Conservation (phyloP, 2,797 vertebrate species). For the Danio choprae region DNA sequence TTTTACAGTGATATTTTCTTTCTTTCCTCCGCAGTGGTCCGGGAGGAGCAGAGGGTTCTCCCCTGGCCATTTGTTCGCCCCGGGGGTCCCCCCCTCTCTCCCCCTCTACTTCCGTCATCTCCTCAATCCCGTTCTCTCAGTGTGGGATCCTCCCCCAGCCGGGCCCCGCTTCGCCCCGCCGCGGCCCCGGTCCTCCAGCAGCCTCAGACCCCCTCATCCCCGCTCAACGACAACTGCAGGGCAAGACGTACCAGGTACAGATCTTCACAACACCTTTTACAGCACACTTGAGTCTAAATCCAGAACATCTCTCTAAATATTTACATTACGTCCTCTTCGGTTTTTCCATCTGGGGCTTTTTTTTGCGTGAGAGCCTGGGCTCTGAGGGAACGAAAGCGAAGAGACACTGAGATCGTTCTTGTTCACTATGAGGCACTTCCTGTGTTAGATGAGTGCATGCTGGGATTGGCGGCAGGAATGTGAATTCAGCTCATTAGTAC, state of each 20-base stretch:
- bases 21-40: slow-evolving; percentile 66
- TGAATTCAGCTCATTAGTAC: slow-evolving; percentile 53
- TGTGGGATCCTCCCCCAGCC: slow-evolving; percentile 77
- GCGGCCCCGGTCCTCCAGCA: slow-evolving; percentile 56
- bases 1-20: too few relatives aligned
- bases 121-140: slow-evolving; percentile 74
- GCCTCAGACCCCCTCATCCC: slow-evolving; percentile 66
- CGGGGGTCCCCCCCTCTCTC: slow-evolving; percentile 67
- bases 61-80: slow-evolving; percentile 77
- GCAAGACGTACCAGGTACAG: slow-evolving; percentile 76
- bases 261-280: slow-evolving; percentile 12
- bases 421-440: slow-evolving; percentile 21
- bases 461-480: slow-evolving; percentile 24
- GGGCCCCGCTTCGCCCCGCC: slow-evolving; percentile 56
- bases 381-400: slow-evolving; percentile 27
- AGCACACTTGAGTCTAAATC: slow-evolving; percentile 4
- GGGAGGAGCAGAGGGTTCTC: slow-evolving; percentile 74
- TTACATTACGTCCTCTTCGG: slow-evolving; percentile 13
- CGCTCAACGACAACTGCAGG: slow-evolving; percentile 71
- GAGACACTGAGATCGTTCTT: slow-evolving; percentile 17
- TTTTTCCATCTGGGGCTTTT: slow-evolving; percentile 39
- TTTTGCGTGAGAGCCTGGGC: not conserved
- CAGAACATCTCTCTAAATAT: slow-evolving; percentile 34
- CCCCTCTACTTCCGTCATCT: slow-evolving; percentile 72
- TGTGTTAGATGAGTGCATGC: slow-evolving; percentile 35